Base-by-base conservation (phyloP, 2,888 invertebrate genomes). In the Aphidoletes aphidimyza region DNA sequence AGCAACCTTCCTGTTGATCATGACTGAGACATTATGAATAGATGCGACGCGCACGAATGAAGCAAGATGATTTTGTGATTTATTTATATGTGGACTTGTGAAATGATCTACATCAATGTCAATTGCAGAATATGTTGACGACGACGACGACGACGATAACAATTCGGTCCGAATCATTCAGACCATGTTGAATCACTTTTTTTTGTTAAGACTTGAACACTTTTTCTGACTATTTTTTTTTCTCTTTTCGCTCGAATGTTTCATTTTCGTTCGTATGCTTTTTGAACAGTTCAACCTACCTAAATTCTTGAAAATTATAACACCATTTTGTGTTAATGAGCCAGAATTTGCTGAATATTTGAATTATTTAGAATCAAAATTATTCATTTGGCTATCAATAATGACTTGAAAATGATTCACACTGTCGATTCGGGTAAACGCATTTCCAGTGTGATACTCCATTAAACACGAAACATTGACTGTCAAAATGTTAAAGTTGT, bases 21-120 rank as follows among this genome's bases (percentile, higher is more conserved):
- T 30, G 69, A 69, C 26, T 30, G 34, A 34, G 69, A 54, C 17
- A 47, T 47, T 9, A 47, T 2, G 9, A 19, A 54, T n/a, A n/a
- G n/a, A 42, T 42, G 26, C 34, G 30, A 14, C 69, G 14, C 34
- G 26, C 54, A 14, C 42, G 42, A 42, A 34, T 69, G 34, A 30
- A 69, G 26, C 69, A 69, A 69, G 34, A 69, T 69, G 69, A 69
- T 14, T 69, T 69, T 69, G 69, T 69, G 69, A 69, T 69, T 30
- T 69, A 69, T 69, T 69, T 69, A 69, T 69, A 26, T 54, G 11
- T 26, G 26, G 5, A 26, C 22, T 3, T 69, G 69, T 69, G 30
- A n/a, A 69, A 30, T 14, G 69, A 69, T 34, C 30, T 30, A 26
- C 69, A 69, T 69, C 69, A 69, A 69, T 69, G 69, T 69, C 69